Evolutionary conservation across 64 coral and sea anemone genomes (phyloP).

Genomic region (Actinia tenebrosa): DNA sequence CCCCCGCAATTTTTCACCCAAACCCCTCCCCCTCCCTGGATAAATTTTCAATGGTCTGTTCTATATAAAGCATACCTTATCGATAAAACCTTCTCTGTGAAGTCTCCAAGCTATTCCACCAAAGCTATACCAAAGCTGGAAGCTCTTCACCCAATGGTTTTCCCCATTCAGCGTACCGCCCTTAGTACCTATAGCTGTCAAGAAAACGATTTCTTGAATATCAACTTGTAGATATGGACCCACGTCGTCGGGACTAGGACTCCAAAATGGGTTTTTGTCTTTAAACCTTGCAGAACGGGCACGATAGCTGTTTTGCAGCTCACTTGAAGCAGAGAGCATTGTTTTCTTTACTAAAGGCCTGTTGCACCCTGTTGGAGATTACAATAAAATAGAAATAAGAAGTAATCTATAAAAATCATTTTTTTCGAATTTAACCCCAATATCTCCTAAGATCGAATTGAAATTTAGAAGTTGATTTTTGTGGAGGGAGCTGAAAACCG

Average conservation of each 20-base stretch:
- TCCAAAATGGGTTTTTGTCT: background rate
- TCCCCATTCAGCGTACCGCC: background rate
- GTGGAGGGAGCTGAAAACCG: too few relatives aligned
- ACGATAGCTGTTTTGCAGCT: too few relatives aligned
- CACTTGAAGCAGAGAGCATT: background rate
- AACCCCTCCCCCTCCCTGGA: too few relatives aligned
- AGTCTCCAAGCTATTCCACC: background rate
- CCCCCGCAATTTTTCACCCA: too few relatives aligned
- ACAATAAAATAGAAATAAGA: background rate
- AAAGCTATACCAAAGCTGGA: conserved; percentile 1
- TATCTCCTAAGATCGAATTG: too few relatives aligned
- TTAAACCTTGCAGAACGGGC: background rate
- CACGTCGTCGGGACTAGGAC: background rate
- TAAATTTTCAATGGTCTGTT: background rate
- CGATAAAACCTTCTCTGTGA: background rate
- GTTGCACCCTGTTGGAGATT: background rate
- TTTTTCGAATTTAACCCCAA: too few relatives aligned
- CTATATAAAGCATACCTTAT: background rate
- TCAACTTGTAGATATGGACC: background rate
- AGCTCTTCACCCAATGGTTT: conserved; percentile 8
- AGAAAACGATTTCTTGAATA: background rate
- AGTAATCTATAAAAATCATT: too few relatives aligned
- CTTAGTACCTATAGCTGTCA: conserved; percentile 12
- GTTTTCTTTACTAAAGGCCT: background rate
- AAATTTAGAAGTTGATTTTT: too few relatives aligned